phyloP scores from a whole-genome alignment of 2,888 invertebrate species.

The Lepidochrysops patricia region DNA sequence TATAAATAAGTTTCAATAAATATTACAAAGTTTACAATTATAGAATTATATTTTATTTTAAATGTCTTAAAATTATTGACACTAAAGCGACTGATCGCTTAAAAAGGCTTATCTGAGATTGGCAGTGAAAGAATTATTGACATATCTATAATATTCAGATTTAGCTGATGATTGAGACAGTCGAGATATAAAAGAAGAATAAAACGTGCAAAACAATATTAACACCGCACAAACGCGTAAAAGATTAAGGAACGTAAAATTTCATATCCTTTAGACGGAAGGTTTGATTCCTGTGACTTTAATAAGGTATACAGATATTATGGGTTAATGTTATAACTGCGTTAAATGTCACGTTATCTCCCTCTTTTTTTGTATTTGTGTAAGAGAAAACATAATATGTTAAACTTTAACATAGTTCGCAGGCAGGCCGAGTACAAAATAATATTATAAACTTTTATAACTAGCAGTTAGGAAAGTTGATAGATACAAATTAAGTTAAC shows the following conservation, averaged over 20 bases:
- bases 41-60: no score
- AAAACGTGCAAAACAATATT: slow-evolving; percentile 1
- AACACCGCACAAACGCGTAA: neutral
- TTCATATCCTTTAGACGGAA: neutral
- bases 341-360: no score
- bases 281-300: neutral
- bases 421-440: no score
- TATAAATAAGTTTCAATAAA: no score
- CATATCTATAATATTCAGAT: neutral
- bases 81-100: neutral
- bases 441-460: neutral
- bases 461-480: neutral
- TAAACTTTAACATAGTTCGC: no score
- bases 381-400: no score
- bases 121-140: neutral
- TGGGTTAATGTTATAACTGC: no score
- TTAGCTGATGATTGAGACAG: neutral
- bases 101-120: neutral
- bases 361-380: no score
- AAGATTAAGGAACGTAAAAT: neutral
- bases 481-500: neutral
- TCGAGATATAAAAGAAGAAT: neutral
- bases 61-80: neutral
- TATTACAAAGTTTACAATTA: no score
- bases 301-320: no score